A percentile compares a stretch with the other conserved stretches of the same genome.
Conservation (phyloP, 2,888 invertebrate species). For the Drosophila yooni region DNA sequence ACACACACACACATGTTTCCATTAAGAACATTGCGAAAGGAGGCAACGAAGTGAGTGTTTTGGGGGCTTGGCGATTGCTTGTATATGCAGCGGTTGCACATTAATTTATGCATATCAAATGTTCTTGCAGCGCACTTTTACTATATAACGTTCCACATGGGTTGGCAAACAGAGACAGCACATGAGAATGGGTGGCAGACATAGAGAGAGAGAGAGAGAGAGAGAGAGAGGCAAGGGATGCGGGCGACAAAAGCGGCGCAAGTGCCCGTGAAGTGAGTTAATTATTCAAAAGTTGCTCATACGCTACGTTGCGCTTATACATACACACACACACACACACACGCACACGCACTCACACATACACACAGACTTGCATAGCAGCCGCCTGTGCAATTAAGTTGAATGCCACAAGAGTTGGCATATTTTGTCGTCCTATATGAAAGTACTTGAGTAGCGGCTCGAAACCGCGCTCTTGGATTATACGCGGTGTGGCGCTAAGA, state of each 20-base stretch:
- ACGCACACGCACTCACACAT: not conserved
- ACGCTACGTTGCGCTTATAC: slow-evolving; percentile 67
- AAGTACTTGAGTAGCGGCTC: not conserved
- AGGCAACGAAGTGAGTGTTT: not conserved
- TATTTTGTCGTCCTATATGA: slow-evolving; percentile 30
- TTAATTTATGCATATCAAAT: slow-evolving; percentile 74
- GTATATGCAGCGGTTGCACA: slow-evolving; percentile 60
- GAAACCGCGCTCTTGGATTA: slow-evolving; percentile 26
- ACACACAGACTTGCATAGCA: too few relatives aligned
- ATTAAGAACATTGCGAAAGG: slow-evolving; percentile 54
- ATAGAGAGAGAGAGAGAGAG: not conserved
- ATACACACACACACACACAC: slow-evolving; percentile 6
- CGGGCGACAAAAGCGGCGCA: slow-evolving; percentile 24
- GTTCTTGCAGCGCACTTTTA: slow-evolving; percentile 63
- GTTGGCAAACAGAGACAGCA: slow-evolving; percentile 53
- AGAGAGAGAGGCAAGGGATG: not conserved
- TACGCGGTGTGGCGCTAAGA: slow-evolving; percentile 19
- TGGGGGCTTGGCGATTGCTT: not conserved
- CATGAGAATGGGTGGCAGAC: slow-evolving; percentile 22
- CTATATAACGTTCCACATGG: slow-evolving; percentile 75
- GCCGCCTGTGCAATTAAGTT: slow-evolving; percentile 42
- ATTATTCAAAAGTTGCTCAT: slow-evolving; percentile 81
- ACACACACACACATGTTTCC: slow-evolving; percentile 26
- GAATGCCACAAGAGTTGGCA: slow-evolving; percentile 49
- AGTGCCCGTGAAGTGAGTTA: slow-evolving; percentile 74